Conservation (phyloP, 2,888 invertebrate species). For the Chironomus tentans region DNA sequence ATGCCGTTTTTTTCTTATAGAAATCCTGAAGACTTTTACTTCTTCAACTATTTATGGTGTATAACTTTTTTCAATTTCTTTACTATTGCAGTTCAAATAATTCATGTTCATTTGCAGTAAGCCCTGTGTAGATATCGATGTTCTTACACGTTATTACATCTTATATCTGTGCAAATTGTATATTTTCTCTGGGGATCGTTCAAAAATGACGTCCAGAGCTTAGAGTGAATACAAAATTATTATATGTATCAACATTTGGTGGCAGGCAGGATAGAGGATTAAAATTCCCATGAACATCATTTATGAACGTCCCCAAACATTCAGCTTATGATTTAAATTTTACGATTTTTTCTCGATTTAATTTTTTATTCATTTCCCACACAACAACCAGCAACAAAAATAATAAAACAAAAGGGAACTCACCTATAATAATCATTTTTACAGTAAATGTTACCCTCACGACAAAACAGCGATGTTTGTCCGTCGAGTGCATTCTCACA, state of each 20-base stretch:
- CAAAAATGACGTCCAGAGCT: too few species aligned
- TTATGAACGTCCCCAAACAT: too few species aligned
- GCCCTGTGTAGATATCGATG: not conserved
- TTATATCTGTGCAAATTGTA: not conserved
- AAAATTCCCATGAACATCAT: too few species aligned
- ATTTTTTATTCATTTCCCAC: not conserved
- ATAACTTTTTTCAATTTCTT: not conserved
- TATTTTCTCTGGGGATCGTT: not conserved
- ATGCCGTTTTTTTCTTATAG: too few species aligned
- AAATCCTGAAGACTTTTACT: not conserved
- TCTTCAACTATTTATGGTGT: not conserved
- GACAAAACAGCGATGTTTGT: constrained; percentile 84
- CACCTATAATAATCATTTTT: constrained; percentile 95
- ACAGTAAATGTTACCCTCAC: constrained; percentile 91
- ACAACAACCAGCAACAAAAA: not conserved
- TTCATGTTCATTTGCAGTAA: too few species aligned
- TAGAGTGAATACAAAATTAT: too few species aligned
- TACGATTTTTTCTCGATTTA: not conserved
- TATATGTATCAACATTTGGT: too few species aligned
- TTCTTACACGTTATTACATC: not conserved
- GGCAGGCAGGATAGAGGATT: not conserved
- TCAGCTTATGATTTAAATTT: too few species aligned
- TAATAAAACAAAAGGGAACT: constrained; percentile 39
- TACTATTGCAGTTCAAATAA: too few species aligned
- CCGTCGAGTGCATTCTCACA: constrained; percentile 83